Conservation (phyloP, 2,888 invertebrate genomes). For the Malthinus seriepunctatus region DNA sequence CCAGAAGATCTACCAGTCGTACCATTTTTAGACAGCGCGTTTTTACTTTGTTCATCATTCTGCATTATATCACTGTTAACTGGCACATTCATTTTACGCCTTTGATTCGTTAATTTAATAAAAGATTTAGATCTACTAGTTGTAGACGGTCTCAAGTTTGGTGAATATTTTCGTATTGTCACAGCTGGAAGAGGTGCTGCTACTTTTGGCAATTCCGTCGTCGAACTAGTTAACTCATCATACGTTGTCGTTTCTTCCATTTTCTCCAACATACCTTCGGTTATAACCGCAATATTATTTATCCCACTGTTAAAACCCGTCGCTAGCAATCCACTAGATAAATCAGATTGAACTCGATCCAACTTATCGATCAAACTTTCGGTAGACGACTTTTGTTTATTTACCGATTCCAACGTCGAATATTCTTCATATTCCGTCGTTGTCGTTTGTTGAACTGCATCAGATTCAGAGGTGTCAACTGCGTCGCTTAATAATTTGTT, state of each 20-base stretch:
- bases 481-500: constrained; percentile 67
- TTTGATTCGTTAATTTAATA: constrained; percentile 58
- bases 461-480: constrained; percentile 38
- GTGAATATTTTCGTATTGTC: constrained; percentile 67
- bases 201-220: constrained; percentile 42
- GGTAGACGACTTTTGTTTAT: constrained; percentile 60
- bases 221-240: constrained; percentile 27
- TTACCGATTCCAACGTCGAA: constrained; percentile 28
- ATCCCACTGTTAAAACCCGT: constrained; percentile 72
- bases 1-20: constrained; percentile 60
- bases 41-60: constrained; percentile 46
- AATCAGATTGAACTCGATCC: constrained; percentile 81
- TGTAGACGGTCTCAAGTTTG: constrained; percentile 45
- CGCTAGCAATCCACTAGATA: constrained; percentile 76
- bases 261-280: constrained; percentile 56
- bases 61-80: constrained; percentile 41
- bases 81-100: constrained; percentile 52
- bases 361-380: constrained; percentile 87
- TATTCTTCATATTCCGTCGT: constrained; percentile 44
- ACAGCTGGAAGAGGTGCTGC: constrained; percentile 61
- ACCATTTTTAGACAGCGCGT: constrained; percentile 44
- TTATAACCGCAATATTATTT: constrained; percentile 68
- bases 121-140: constrained; percentile 38
- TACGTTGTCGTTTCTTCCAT: constrained; percentile 41
- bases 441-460: constrained; percentile 31